phyloP scores from a whole-genome alignment of 2,113 vertebrate species.

The Periophthalmus modestus region DNA sequence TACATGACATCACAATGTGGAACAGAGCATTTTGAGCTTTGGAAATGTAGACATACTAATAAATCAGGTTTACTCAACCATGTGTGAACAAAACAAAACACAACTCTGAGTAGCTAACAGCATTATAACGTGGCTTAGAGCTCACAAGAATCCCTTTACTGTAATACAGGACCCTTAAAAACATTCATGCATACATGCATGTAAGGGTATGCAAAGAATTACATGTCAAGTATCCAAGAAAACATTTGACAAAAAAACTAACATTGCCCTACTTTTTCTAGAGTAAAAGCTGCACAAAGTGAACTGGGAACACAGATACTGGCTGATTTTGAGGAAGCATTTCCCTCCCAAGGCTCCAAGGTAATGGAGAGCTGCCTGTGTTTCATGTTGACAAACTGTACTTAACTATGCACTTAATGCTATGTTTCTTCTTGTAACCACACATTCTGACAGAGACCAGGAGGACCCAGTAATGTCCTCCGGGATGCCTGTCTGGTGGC shows the following conservation, averaged over 20 bases:
- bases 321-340: conserved; percentile 96
- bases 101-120: no score
- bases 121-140: no score
- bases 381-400: not conserved
- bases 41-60: no score
- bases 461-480: conserved; percentile 93
- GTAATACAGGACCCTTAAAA: no score
- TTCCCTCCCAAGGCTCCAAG: conserved; percentile 95
- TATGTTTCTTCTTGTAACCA: not conserved
- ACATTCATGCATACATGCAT: not conserved
- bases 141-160: no score
- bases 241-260: not conserved
- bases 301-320: conserved; percentile 97
- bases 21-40: no score
- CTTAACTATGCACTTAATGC: not conserved
- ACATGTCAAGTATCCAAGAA: not conserved
- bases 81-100: no score
- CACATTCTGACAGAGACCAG: conserved; percentile 80
- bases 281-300: conserved; percentile 94
- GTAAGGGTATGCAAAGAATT: not conserved
- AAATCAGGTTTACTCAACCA: no score
- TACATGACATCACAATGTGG: no score
- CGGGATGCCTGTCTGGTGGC: conserved; percentile 94
- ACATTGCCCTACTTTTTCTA: conserved; percentile 57
- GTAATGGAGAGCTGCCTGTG: conserved; percentile 65